These are phyloP conservation scores for Lithobates sylvaticus DNA, from an alignment of 2,797 vertebrate genomes.

Conservation along the genomic window DNA sequence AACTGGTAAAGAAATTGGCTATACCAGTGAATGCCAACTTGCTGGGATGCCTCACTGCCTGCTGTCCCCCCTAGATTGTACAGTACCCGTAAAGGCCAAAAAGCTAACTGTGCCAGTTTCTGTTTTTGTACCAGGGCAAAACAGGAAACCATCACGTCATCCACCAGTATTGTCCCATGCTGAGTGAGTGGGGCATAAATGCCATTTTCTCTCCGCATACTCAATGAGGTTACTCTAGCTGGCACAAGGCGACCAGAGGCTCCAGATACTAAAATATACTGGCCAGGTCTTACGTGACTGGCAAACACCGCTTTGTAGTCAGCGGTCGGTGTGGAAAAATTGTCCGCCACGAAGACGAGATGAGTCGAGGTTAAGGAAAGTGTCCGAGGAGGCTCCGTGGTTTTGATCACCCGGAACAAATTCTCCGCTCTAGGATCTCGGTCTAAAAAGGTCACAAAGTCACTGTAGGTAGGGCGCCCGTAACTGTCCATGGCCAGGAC, in stretches of 20 bases:
- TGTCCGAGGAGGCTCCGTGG: slow-evolving; percentile 73
- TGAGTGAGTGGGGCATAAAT: slow-evolving; percentile 89
- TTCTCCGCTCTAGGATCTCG: slow-evolving; percentile 77
- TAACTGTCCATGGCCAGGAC: slow-evolving; percentile 86
- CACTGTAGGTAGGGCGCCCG: slow-evolving; percentile 85
- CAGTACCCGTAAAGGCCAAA: slow-evolving; percentile 88
- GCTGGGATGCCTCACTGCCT: slow-evolving; percentile 66
- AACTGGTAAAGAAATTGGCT: slow-evolving; percentile 86
- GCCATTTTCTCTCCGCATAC: slow-evolving; percentile 76
- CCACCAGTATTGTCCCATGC: slow-evolving; percentile 90
- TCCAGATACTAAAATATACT: slow-evolving; percentile 82
- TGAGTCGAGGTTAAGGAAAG: slow-evolving; percentile 90
- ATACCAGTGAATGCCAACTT: slow-evolving; percentile 92
- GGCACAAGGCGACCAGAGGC: slow-evolving; percentile 69
- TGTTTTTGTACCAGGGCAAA: slow-evolving; percentile 89
- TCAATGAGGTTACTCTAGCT: slow-evolving; percentile 80
- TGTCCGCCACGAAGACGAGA: slow-evolving; percentile 86
- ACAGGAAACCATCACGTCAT: slow-evolving; percentile 90
- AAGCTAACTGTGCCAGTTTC: slow-evolving; percentile 86
- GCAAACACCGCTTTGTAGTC: slow-evolving; percentile 85
- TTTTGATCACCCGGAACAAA: slow-evolving; percentile 86
- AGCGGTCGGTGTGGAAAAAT: slow-evolving; percentile 71
- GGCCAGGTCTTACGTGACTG: slow-evolving; percentile 85
- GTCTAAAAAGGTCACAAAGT: slow-evolving; percentile 91
- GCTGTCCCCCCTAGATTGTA: slow-evolving; percentile 76